Percentiles rank a stretch among this genome's conserved stretches.
These are phyloP conservation scores for Microctenopoma steveboyesi DNA, from an alignment of 2,797 vertebrate genomes.

Conservation along the genomic window DNA sequence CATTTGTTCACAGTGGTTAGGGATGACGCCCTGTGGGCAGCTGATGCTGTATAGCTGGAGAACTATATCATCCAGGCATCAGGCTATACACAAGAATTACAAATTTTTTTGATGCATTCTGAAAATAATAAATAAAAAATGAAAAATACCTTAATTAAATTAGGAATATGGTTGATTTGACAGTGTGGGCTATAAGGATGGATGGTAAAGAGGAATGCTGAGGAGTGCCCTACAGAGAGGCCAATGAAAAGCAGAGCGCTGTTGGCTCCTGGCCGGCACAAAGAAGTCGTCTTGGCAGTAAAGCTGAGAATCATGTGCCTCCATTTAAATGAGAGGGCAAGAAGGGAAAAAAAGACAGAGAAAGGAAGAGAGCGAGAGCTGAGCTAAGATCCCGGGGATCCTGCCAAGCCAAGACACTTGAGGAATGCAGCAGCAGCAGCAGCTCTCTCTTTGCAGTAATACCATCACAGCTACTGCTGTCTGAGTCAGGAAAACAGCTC, in stretches of 20 bases:
- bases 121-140: conserved; percentile 19
- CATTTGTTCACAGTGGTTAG: conserved; percentile 54
- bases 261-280: conserved; percentile 58
- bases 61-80: conserved; percentile 9
- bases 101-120: conserved; percentile 14
- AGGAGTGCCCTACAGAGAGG: conserved; percentile 55
- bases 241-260: conserved; percentile 64
- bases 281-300: conserved; percentile 67
- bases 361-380: conserved; percentile 19
- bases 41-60: neutral
- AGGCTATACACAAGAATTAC: neutral
- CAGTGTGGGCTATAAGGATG: conserved; percentile 32
- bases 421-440: conserved; percentile 62
- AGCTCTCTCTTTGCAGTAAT: conserved; percentile 34
- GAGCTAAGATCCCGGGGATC: conserved; percentile 56
- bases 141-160: conserved; percentile 2
- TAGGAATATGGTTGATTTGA: conserved; percentile 13
- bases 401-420: conserved; percentile 74
- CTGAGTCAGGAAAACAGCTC: conserved; percentile 63
- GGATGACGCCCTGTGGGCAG: conserved; percentile 48
- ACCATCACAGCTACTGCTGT: conserved; percentile 49
- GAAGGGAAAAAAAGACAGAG: conserved; percentile 35
- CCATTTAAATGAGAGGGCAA: conserved; percentile 71
- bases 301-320: conserved; percentile 73
- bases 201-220: conserved; percentile 57